A percentile compares a stretch with the other conserved stretches of the same genome.
These are phyloP conservation scores for Hypomesus transpacificus DNA, from an alignment of 2,113 vertebrate genomes.

Conservation along the genomic window DNA sequence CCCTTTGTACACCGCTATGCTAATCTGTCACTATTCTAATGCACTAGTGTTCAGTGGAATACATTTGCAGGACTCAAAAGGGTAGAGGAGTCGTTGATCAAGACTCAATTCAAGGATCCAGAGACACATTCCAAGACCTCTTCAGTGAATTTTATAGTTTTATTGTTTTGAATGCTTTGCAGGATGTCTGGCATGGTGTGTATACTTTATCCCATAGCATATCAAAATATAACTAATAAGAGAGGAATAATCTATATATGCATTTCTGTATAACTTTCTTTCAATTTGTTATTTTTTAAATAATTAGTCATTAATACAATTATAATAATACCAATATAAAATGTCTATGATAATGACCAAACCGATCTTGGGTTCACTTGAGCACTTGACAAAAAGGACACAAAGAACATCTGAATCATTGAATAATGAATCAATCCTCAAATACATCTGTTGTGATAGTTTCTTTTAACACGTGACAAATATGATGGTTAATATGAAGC, in stretches of 20 bases:
- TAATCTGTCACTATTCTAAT: no score
- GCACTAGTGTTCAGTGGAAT: no score
- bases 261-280: background rate
- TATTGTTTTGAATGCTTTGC: background rate
- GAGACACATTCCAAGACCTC: background rate
- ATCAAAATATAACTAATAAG: slow-evolving; percentile 5
- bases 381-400: background rate
- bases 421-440: slow-evolving; percentile 19
- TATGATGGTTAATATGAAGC: slow-evolving; percentile 12
- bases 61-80: no score
- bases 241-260: background rate
- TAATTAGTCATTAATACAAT: background rate
- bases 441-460: slow-evolving; percentile 30
- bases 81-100: no score
- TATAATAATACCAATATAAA: background rate
- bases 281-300: background rate
- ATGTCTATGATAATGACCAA: background rate
- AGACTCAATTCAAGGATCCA: no score
- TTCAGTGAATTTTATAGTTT: background rate
- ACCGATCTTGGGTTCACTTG: background rate
- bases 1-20: background rate
- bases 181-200: slow-evolving; percentile 5
- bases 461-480: slow-evolving; percentile 38
- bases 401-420: no score
- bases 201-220: slow-evolving; percentile 8